These are phyloP conservation scores for Drosophila helvetica DNA, from an alignment of 2,888 invertebrate genomes.

Conservation along the genomic window DNA sequence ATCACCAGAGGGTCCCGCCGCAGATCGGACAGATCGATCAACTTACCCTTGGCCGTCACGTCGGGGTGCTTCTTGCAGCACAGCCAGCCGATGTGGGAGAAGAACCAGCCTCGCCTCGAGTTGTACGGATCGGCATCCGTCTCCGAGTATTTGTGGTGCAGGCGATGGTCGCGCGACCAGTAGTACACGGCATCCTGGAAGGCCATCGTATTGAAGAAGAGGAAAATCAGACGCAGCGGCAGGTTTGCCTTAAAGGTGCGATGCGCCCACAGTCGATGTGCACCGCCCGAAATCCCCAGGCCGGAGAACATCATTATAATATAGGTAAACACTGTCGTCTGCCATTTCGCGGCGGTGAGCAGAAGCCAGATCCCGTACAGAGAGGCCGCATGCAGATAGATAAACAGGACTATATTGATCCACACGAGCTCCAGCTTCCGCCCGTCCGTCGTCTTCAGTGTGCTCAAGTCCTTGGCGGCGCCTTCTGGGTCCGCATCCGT, in stretches of 20 bases:
- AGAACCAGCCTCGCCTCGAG: constrained; percentile 96
- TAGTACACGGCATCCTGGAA: constrained; percentile 93
- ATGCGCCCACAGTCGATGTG: constrained; percentile 98
- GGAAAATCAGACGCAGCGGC: constrained; percentile 92
- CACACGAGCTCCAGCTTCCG: constrained; percentile 88
- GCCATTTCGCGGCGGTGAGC: constrained; percentile 89
- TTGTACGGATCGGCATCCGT: constrained; percentile 93
- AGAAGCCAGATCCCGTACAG: constrained; percentile 90
- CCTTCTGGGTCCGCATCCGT: constrained; percentile 87
- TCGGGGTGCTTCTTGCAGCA: constrained; percentile 90
- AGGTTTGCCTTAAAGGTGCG: constrained; percentile 97
- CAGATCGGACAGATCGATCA: constrained; percentile 93
- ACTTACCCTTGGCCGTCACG: constrained; percentile 93
- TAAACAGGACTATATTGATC: constrained; percentile 91
- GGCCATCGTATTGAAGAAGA: constrained; percentile 93
- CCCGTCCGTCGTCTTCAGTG: constrained; percentile 85
- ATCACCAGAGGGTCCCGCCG: constrained; percentile 91
- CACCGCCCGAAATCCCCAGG: constrained; percentile 98
- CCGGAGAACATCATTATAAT: constrained; percentile 85
- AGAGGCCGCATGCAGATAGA: constrained; percentile 89
- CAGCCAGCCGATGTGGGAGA: constrained; percentile 98
- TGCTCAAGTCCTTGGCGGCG: constrained; percentile 85
- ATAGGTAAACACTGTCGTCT: constrained; percentile 86
- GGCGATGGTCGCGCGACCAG: constrained; percentile 92
- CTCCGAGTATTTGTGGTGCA: constrained; percentile 95